Evolutionary conservation across 2,888 invertebrate genomes (phyloP).

Genomic region (Tachystola acroxantha): DNA sequence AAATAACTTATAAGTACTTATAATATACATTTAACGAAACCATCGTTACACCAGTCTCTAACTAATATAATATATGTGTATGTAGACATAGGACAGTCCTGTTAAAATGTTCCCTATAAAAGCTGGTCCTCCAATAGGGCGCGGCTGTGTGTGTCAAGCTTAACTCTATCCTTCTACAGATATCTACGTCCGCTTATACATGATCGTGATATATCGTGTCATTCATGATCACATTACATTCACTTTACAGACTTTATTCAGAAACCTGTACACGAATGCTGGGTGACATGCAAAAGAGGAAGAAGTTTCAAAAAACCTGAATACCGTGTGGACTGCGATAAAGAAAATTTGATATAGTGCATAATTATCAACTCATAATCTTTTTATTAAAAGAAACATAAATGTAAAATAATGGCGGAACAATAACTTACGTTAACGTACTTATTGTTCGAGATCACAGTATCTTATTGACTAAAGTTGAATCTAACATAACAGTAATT

Average conservation of each 20-base stretch:
- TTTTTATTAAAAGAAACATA: slow-evolving; percentile 27
- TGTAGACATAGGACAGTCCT: no score
- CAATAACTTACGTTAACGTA: slow-evolving; percentile 66
- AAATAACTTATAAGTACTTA: no score
- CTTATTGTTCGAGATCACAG: slow-evolving; percentile 75
- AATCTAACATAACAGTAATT: background rate
- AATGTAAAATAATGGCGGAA: slow-evolving; percentile 26
- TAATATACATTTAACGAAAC: no score
- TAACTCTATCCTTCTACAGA: no score
- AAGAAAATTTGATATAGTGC: slow-evolving; percentile 34
- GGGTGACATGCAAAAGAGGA: slow-evolving; percentile 69
- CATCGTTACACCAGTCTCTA: no score
- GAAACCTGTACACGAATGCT: slow-evolving; percentile 63
- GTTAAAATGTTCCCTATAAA: no score
- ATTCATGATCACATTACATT: no score
- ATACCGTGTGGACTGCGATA: slow-evolving; percentile 41
- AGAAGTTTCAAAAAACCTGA: slow-evolving; percentile 62
- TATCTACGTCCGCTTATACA: no score
- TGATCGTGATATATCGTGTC: no score
- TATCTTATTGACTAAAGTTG: slow-evolving; percentile 5
- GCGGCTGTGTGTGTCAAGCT: no score
- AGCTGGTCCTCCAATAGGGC: no score
- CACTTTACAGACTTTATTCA: slow-evolving; percentile 52
- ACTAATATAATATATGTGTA: no score
- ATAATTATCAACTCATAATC: slow-evolving; percentile 20